Base-by-base conservation (phyloP, 2,113 vertebrate genomes). In the Lontra canadensis region DNA sequence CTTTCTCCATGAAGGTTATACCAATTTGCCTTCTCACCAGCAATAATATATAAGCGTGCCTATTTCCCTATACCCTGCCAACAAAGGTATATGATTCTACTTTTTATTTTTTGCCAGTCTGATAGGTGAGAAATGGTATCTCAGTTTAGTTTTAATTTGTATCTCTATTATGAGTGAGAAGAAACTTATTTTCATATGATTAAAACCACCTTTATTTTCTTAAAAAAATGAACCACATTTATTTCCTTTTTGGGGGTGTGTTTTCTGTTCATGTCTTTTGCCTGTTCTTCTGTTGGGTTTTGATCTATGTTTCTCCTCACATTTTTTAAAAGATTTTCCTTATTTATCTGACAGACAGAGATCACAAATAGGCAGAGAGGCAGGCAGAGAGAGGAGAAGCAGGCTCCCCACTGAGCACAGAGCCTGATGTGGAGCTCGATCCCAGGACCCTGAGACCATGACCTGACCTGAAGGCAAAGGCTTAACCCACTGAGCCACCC, bases 261-360 rank as follows among this genome's bases (percentile, higher is more conserved):
- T 92, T 96, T 95, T 95, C 65, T 93, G n/a, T 63, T 97, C 26
- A 55, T 82, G 14, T 95, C 18, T 95, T 79, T 73, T 87, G n/a
- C 63, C 8, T 18, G n/a, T 94, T 94, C 49, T 57, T 63, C 10
- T 81, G 12, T 52, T 86, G 44, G 7, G 1, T 93, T 95, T 90
- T 57, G 8, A 82, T 67, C 55, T 91, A 49, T 47, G 57, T 92
- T 94, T 87, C 59, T n/a, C 86, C 29, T 69, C 34, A 95, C 52
- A 18, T 55, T 55, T 55, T 55, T 42, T 42, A 14, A 49, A 49
- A 49, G 49, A 47, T 47, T 47, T 47, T 47, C 10, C 10, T 47
- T 47, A 47, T 18, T 1, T 55, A 55, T 55, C 6, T 55, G 17
- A 55, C 52, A 49, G 11, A 49, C 13, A 55, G 52, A 18, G 52